Base-by-base conservation (phyloP, 2,888 invertebrate genomes). In the Erebia ligea region DNA sequence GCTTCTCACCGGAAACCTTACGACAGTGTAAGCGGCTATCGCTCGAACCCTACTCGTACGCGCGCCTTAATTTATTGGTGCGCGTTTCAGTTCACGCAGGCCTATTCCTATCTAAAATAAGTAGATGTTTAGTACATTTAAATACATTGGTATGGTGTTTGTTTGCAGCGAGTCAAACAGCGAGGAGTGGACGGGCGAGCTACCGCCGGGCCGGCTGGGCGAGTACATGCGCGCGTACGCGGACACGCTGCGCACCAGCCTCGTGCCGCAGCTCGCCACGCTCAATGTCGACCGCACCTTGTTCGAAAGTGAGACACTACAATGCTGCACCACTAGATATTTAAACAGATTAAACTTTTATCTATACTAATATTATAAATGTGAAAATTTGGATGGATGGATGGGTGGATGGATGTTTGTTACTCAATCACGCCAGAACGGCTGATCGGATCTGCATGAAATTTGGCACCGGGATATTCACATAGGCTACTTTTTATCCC, bases 1-100 rank as follows among this genome's bases (percentile, higher is more conserved):
- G n/a, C n/a, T n/a, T 99, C 57, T 97, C 99, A 17, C 99, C 99
- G 0, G 97, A 98, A 86, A 97, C 98, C 64, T 94, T 99, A 57
- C 96, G 97, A 73, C 98, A 97, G 86, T 99, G 99, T 99, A 99
- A 99, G 87, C 97, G 98, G 81, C 94, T 99, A n/a, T 93, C 98
- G n/a, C 92, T 99, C 13, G 99, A 99, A 86, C 99, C 99, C 0
- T 99, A 98, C 87, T 97, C 98, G n/a, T 97, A 98, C 84, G 95
- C 98, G 6, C 94, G 99, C 48, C n/a, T n/a, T n/a, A n/a, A n/a
- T n/a, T n/a, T n/a, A n/a, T n/a, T n/a, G n/a, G n/a, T n/a, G n/a
- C n/a, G n/a, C n/a, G n/a, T n/a, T n/a, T n/a, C n/a, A n/a, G n/a
- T n/a, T n/a, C n/a, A n/a, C n/a, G n/a, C n/a, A n/a, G n/a, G n/a